A percentile compares a stretch with the other conserved stretches of the same genome.
These are phyloP conservation scores for Torymus auratus DNA, from an alignment of 2,888 invertebrate species.

Conservation along the genomic window DNA sequence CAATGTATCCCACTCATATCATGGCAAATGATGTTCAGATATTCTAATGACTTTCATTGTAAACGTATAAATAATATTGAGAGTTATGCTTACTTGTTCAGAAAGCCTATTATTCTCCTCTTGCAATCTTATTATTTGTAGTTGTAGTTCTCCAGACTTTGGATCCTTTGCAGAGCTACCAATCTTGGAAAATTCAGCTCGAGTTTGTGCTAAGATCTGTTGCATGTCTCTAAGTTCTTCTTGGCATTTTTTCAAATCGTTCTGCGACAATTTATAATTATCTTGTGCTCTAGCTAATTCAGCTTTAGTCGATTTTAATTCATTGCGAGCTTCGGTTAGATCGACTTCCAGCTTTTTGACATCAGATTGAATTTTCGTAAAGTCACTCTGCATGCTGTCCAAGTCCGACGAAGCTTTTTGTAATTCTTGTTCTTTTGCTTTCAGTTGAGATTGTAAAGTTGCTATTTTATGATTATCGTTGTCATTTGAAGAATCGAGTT, in stretches of 20 bases:
- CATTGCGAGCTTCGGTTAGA: constrained; percentile 62
- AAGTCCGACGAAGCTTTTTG: constrained; percentile 64
- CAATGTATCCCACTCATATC: too few relatives aligned
- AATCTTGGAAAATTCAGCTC: constrained; percentile 64
- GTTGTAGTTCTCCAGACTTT: constrained; percentile 62
- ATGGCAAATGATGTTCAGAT: too few relatives aligned
- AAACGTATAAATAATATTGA: constrained; percentile 11
- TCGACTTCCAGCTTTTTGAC: constrained; percentile 76
- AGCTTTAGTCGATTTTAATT: constrained; percentile 60
- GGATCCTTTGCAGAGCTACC: constrained; percentile 48
- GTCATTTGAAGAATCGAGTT: constrained; percentile 35
- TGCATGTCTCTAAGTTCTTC: constrained; percentile 62
- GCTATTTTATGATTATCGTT: constrained; percentile 14
- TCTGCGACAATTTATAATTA: constrained; percentile 62
- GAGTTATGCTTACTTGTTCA: constrained; percentile 71
- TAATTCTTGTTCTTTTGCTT: constrained; percentile 66
- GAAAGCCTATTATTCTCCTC: constrained; percentile 79
- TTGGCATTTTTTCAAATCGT: constrained; percentile 62
- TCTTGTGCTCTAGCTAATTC: constrained; percentile 63
- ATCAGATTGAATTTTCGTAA: constrained; percentile 77
- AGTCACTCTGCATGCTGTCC: constrained; percentile 71
- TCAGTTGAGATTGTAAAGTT: constrained; percentile 52
- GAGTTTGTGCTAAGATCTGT: constrained; percentile 63
- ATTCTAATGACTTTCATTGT: too few relatives aligned
- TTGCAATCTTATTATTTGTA: constrained; percentile 76